Evolutionary conservation across 2,113 vertebrate genomes (phyloP).

Genomic region (Pseudonaja textilis): DNA sequence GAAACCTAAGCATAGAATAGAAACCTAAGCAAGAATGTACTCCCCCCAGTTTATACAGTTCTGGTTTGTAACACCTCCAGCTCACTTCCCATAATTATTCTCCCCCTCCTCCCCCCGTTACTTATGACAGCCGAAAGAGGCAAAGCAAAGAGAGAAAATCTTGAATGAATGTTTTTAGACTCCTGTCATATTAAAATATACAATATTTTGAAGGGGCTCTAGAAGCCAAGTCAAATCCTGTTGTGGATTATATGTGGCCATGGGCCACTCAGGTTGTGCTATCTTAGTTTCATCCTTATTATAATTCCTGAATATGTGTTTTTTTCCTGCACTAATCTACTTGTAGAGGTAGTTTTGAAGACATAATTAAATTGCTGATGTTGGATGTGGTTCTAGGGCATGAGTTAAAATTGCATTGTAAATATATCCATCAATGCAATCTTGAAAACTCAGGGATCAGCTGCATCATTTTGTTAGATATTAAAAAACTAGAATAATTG

Average conservation of each 20-base stretch:
- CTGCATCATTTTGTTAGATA: neutral
- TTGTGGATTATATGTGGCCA: neutral
- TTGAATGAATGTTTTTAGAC: neutral
- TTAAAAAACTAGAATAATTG: neutral
- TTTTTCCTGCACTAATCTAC: neutral
- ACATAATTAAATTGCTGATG: neutral
- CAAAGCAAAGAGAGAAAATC: too few species aligned
- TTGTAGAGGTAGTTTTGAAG: neutral
- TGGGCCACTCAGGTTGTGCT: neutral
- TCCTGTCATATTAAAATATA: neutral
- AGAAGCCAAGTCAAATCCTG: neutral
- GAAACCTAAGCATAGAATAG: too few species aligned
- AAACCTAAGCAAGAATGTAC: too few species aligned
- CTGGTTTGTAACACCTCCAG: too few species aligned
- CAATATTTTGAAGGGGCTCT: neutral
- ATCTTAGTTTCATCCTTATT: neutral
- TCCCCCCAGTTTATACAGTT: too few species aligned
- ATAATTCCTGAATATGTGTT: neutral
- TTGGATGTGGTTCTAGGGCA: neutral
- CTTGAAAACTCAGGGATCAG: neutral
- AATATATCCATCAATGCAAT: neutral
- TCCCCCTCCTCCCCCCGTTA: too few species aligned
- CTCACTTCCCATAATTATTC: too few species aligned
- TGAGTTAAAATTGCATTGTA: neutral
- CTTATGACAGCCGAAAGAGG: too few species aligned